phyloP scores from a whole-genome alignment of 1,140 invertebrate species.

The Cherax quadricarinatus region DNA sequence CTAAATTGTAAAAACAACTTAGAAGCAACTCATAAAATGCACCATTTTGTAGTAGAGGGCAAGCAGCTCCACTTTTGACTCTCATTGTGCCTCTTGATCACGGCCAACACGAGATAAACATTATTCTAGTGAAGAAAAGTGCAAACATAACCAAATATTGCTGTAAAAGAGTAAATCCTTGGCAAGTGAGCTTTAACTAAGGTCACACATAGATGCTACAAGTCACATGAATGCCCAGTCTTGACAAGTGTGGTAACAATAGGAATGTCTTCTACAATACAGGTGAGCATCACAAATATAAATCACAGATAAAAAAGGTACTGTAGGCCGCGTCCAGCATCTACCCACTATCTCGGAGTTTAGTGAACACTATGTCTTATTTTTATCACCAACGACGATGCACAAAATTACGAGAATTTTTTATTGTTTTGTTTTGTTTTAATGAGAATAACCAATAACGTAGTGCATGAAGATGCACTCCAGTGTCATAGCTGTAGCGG shows the following conservation, averaged over 20 bases:
- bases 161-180: background rate
- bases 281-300: slow-evolving; percentile 57
- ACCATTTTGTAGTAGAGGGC: background rate
- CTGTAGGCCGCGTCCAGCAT: background rate
- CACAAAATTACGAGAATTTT: background rate
- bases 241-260: slow-evolving; percentile 1
- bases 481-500: background rate
- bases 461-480: background rate
- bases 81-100: background rate
- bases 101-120: background rate
- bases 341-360: background rate
- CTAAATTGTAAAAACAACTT: background rate
- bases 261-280: slow-evolving; percentile 29
- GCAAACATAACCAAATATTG: background rate
- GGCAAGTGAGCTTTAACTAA: background rate
- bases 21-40: background rate
- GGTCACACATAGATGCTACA: background rate
- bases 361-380: background rate
- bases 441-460: background rate
- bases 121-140: background rate
- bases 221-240: background rate
- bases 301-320: slow-evolving; percentile 51
- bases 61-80: background rate
- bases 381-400: background rate
- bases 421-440: background rate